A percentile compares a stretch with the other conserved stretches of the same genome.
Evolutionary conservation across 2,113 vertebrate species (phyloP).

Genomic region (Micromys minutus): DNA sequence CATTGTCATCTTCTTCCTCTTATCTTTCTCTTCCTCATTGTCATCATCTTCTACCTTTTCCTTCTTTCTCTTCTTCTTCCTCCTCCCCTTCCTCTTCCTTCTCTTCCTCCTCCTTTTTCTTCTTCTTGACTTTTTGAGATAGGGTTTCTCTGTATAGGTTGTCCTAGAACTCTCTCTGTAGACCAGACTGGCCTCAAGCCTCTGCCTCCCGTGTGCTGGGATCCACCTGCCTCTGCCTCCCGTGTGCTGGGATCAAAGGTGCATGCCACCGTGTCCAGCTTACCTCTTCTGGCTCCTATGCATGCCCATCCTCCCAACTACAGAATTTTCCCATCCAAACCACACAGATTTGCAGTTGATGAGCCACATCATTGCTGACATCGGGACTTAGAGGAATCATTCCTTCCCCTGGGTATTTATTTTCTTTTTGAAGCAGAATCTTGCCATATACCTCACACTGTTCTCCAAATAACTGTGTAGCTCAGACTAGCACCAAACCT

Average conservation of each 20-base stretch:
- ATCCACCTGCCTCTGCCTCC: not conserved
- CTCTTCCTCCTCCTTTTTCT: not conserved
- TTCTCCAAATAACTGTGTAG: not conserved
- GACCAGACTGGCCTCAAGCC: not conserved
- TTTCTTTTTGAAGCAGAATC: not conserved
- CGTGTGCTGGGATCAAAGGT: not conserved
- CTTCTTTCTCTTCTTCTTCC: not conserved
- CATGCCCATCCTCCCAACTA: fast-evolving
- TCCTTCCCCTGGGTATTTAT: not conserved
- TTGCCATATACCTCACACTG: not conserved
- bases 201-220: not conserved
- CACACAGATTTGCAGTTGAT: not conserved
- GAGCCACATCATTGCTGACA: not conserved
- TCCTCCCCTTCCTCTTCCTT: no score
- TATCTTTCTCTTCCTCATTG: not conserved
- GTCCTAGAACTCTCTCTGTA: not conserved
- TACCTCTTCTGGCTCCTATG: fast-evolving
- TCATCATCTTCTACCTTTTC: no score
- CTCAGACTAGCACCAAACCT: not conserved
- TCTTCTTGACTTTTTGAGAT: not conserved
- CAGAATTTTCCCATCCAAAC: no score
- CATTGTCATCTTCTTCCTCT: not conserved
- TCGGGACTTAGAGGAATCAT: not conserved
- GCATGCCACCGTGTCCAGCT: not conserved
- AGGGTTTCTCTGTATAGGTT: not conserved